Base-by-base conservation (phyloP, 2,888 invertebrate genomes). In the Syrista parreyssii region DNA sequence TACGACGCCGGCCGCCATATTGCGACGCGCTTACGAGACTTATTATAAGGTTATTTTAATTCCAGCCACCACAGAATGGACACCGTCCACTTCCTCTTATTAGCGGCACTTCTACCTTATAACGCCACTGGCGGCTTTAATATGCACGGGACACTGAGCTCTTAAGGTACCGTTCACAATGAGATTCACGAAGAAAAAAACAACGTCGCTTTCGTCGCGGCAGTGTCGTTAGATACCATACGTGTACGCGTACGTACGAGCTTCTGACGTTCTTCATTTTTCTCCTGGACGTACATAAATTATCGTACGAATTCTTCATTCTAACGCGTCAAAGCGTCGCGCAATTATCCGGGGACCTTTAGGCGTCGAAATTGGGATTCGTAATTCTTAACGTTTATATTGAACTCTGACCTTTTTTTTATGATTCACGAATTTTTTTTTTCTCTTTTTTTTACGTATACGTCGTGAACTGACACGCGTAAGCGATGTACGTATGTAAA, bases 31-130 rank as follows among this genome's bases (percentile, higher is more conserved):
- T 55, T 55, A 55, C 55, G 55, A 55, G 81, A 82, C 81, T 82
- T 82, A 85, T 84, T 85, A 83, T 82, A 85, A 82, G 83, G 82
- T 84, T 81, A 84, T 82, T 83, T 82, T 83, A 85, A 85, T 85
- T 85, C 76, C 79, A 82, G 75, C 80, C 80, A 77, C 80, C 81
- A 84, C 79, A 84, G 79, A 81, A 82, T 80, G 75, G 68, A 76
- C 82, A 82, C 83, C 82, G 82, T 84, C 84, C 84, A 83, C 85
- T 85, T 85, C 85, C 85, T 85, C 85, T 85, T 71, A 71, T 71
- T 71, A 71, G 71, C 71, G 71, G 32, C 71, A 71, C 31, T 71
- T 31, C 71, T 71, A 71, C 32, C 71, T 71, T 32, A 23, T 55
- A 55, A 32, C 71, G 71, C 32, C 31, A 71, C 71, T 31, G 32